phyloP scores from a whole-genome alignment of 1,140 invertebrate genomes.

The Danaus plexippus region DNA sequence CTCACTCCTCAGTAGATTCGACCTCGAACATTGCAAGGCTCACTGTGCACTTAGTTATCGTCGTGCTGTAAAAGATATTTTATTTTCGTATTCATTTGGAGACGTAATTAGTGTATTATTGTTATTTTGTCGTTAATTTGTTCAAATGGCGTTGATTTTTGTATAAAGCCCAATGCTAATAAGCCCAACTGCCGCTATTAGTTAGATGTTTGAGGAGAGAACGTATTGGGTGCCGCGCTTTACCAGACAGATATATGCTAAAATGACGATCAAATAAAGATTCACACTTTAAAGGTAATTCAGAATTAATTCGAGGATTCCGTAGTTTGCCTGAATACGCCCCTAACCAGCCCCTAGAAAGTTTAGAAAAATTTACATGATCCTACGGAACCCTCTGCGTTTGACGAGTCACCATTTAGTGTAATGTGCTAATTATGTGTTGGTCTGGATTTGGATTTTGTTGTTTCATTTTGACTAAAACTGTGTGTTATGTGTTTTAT shows the following conservation, averaged over 20 bases:
- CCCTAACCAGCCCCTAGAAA: constrained; percentile 30
- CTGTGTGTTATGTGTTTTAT: constrained; percentile 68
- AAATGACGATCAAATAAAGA: constrained; percentile 10
- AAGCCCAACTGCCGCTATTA: constrained; percentile 41
- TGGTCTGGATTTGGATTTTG: constrained; percentile 68
- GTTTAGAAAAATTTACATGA: constrained; percentile 17
- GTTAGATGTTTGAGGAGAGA: constrained; percentile 25
- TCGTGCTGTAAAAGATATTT: constrained; percentile 66
- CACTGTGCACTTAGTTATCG: constrained; percentile 69
- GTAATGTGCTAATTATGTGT: constrained; percentile 71
- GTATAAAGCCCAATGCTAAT: constrained; percentile 52
- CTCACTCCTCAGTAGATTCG: constrained; percentile 45
- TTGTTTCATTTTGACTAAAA: constrained; percentile 68
- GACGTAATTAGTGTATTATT: constrained; percentile 69
- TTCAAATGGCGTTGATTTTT: constrained; percentile 55
- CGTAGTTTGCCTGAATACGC: constrained; percentile 41
- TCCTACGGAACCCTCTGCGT: constrained; percentile 58
- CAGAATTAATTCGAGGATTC: constrained; percentile 46
- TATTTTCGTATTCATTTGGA: constrained; percentile 64
- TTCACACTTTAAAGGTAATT: constrained; percentile 29
- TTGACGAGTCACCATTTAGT: constrained; percentile 56
- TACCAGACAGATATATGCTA: constrained; percentile 24
- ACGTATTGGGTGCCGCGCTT: constrained; percentile 42
- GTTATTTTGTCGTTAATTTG: constrained; percentile 64
- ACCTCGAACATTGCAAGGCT: constrained; percentile 49